Conservation (phyloP, 1,140 invertebrate genomes). For the Bombus confusus region DNA sequence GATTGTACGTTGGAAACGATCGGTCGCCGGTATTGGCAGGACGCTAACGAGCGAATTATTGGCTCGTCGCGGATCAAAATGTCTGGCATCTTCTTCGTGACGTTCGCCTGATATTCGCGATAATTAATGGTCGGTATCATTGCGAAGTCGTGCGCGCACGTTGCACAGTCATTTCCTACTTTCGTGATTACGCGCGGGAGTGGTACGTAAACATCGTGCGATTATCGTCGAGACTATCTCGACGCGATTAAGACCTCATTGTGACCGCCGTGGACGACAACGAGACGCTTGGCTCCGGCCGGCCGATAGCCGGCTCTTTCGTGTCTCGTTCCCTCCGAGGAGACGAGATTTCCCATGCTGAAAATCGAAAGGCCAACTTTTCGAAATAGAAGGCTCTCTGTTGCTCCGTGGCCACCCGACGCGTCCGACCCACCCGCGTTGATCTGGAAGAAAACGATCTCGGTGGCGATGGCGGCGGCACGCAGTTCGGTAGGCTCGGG, state of each 20-base stretch:
- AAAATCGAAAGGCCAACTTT: background rate
- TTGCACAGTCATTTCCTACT: conserved; percentile 75
- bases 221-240: conserved; percentile 55
- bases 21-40: conserved; percentile 59
- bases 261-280: conserved; percentile 23
- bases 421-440: conserved; percentile 28
- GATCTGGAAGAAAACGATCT: conserved; percentile 42
- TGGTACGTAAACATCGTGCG: conserved; percentile 50
- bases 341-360: background rate
- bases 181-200: conserved; percentile 64
- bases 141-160: conserved; percentile 47
- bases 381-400: background rate
- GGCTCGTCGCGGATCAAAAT: conserved; percentile 61
- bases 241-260: conserved; percentile 60
- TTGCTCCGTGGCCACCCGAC: background rate
- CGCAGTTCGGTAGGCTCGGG: conserved; percentile 32
- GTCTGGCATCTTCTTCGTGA: conserved; percentile 17
- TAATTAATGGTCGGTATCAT: conserved; percentile 65
- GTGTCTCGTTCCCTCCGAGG: background rate
- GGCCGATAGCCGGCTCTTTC: background rate
- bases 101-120: conserved; percentile 47
- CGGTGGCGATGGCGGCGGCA: conserved; percentile 21
- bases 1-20: conserved; percentile 69
- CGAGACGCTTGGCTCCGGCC: background rate
- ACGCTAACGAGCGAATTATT: conserved; percentile 71